phyloP scores from a whole-genome alignment of 1,140 invertebrate genomes.

The Babylonia areolata region DNA sequence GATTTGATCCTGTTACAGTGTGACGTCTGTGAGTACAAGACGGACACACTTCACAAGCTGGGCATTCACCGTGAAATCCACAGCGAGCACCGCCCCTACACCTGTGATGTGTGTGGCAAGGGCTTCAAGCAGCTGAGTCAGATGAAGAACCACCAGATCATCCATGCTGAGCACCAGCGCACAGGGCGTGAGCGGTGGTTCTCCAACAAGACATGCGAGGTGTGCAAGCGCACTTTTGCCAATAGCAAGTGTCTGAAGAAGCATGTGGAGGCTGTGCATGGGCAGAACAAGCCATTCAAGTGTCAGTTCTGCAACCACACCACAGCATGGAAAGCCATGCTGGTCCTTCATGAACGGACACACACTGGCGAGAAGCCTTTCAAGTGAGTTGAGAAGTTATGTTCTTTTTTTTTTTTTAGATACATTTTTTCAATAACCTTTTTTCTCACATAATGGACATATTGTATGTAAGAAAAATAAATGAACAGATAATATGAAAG shows the following conservation, averaged over 20 bases:
- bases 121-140: conserved; percentile 87
- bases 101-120: conserved; percentile 83
- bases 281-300: conserved; percentile 85
- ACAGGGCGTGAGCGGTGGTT: conserved; percentile 76
- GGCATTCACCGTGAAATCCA: conserved; percentile 81
- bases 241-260: conserved; percentile 85
- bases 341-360: conserved; percentile 84
- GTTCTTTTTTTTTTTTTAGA: too few species aligned
- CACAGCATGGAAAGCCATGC: conserved; percentile 78
- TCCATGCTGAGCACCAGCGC: conserved; percentile 76
- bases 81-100: conserved; percentile 80
- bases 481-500: too few species aligned
- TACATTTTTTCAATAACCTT: too few species aligned
- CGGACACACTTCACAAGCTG: conserved; percentile 82
- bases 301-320: conserved; percentile 87
- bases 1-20: too few species aligned
- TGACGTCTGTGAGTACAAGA: conserved; percentile 78
- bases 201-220: conserved; percentile 82
- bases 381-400: conserved; percentile 60
- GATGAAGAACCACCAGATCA: conserved; percentile 80
- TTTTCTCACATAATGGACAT: too few species aligned
- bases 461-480: too few species aligned
- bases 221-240: conserved; percentile 83
- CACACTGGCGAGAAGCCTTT: conserved; percentile 81
- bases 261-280: conserved; percentile 87